Percentiles rank a stretch among this genome's conserved stretches.
These are phyloP conservation scores for Phalloptychus januarius DNA, from an alignment of 2,797 vertebrate species.

Conservation along the genomic window DNA sequence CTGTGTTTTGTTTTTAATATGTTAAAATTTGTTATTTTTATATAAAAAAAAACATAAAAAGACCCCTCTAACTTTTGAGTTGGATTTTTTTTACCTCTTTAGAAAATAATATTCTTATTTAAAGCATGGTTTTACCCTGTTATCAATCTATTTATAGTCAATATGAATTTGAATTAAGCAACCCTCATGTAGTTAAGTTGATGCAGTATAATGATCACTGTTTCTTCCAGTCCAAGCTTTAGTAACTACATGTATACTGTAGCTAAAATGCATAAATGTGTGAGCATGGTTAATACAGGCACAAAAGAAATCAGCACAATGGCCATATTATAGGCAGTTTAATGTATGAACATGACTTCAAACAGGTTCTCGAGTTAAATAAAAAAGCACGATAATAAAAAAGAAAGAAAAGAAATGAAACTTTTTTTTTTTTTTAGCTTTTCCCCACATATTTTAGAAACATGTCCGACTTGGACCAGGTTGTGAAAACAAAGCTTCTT, in stretches of 20 bases:
- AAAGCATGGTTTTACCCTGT: neutral
- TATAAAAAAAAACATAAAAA: neutral
- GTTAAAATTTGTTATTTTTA: neutral
- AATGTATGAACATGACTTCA: neutral
- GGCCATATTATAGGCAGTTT: neutral
- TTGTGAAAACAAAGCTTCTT: conserved; percentile 46
- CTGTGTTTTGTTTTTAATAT: neutral
- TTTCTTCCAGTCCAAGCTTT: neutral
- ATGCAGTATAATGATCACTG: neutral
- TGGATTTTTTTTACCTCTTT: neutral
- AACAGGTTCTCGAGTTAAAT: neutral
- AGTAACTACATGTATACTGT: neutral
- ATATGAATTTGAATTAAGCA: neutral
- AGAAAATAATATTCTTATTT: neutral
- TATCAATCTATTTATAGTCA: neutral
- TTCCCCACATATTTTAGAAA: conserved; percentile 23
- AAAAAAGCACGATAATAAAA: neutral
- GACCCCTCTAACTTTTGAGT: neutral
- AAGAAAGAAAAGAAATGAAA: neutral
- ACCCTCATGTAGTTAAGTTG: neutral
- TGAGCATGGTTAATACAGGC: neutral
- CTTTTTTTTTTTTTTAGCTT: too few species aligned
- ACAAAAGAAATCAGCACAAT: neutral
- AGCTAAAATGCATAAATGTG: neutral
- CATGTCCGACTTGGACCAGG: conserved; percentile 20